Evolutionary conservation across 2,797 vertebrate species (phyloP).

Genomic region (Sphenodon punctatus): DNA sequence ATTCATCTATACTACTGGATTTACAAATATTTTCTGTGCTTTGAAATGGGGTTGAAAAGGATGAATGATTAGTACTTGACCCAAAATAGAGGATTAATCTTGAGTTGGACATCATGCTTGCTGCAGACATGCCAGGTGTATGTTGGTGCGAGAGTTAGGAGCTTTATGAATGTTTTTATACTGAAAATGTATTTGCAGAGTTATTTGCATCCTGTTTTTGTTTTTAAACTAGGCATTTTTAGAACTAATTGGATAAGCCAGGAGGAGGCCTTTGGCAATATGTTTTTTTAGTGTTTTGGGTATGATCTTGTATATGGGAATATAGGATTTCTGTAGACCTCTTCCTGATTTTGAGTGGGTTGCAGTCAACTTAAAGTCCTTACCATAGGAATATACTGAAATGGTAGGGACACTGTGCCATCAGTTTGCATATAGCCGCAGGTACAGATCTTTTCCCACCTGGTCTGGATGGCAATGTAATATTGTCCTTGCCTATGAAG

Average conservation of each 20-base stretch:
- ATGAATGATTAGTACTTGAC: neutral
- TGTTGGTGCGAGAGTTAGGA: neutral
- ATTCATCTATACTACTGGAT: neutral
- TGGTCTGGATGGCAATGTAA: too few species aligned
- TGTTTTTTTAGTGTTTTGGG: neutral
- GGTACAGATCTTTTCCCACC: too few species aligned
- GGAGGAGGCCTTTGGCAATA: neutral
- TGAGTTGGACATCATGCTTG: slow-evolving; percentile 9
- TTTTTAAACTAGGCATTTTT: neutral
- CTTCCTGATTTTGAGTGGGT: neutral
- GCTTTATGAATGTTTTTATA: neutral
- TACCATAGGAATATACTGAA: neutral
- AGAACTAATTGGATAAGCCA: too few species aligned
- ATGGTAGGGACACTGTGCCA: neutral
- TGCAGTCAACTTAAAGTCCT: neutral
- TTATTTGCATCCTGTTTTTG: neutral
- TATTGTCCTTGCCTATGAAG: too few species aligned
- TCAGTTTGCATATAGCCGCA: too few species aligned
- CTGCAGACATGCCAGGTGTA: neutral
- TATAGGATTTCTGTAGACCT: too few species aligned
- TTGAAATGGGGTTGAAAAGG: neutral
- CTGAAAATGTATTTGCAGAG: neutral
- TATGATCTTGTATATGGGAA: neutral
- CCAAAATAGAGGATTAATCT: neutral
- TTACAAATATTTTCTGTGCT: slow-evolving; percentile 20